phyloP scores from a whole-genome alignment of 2,888 invertebrate species.

The Marronus borbonicus region DNA sequence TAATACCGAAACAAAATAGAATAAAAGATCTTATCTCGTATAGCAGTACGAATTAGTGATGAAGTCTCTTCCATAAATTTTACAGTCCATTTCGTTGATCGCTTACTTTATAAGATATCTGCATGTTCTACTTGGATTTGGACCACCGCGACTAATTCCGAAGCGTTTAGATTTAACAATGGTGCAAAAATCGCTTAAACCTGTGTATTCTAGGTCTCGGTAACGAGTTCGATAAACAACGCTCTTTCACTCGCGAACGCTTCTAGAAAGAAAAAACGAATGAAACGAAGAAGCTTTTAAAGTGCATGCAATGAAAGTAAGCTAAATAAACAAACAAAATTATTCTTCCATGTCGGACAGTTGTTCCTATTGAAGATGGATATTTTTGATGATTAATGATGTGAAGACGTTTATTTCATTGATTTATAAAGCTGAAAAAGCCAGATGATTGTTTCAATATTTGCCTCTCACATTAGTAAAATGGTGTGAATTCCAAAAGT shows the following conservation, averaged over 20 bases:
- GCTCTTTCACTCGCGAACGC: constrained; percentile 7
- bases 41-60: background rate
- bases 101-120: background rate
- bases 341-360: constrained; percentile 13
- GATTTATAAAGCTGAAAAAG: too few relatives aligned
- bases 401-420: too few relatives aligned
- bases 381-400: too few relatives aligned
- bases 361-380: too few relatives aligned
- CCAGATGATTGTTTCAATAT: too few relatives aligned
- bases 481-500: too few relatives aligned
- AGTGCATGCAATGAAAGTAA: constrained; percentile 12
- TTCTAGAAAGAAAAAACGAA: constrained; percentile 5
- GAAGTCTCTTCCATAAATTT: background rate
- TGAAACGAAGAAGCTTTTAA: background rate
- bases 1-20: background rate
- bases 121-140: background rate
- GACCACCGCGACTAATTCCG: constrained; percentile 2
- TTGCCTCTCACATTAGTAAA: too few relatives aligned
- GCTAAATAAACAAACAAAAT: constrained; percentile 13
- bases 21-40: background rate
- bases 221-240: constrained; percentile 10
- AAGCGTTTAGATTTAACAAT: background rate
- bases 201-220: background rate
- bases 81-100: constrained; percentile 1
- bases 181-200: background rate